Evolutionary conservation across 2,888 invertebrate genomes (phyloP), one percentile per base, ranked within the genome.

Genomic region (Aleiodes leptofemur): DNA sequence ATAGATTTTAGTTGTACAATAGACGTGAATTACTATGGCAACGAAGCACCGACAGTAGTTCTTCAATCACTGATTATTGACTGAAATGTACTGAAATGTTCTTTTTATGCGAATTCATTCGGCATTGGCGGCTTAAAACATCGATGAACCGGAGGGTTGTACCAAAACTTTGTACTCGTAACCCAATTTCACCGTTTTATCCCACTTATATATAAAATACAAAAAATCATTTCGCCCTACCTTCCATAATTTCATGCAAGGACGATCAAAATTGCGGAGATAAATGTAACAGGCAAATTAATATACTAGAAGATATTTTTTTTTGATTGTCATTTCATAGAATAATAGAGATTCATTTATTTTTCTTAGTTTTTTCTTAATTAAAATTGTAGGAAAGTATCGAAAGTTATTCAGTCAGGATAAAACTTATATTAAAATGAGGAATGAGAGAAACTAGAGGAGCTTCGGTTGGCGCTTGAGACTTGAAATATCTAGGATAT

Each of bases 391-490:
- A 64, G 48, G 4, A 43, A 64, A 64, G 14, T 43, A 23, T 64
- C 3, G 11, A 48, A 64, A 64, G 1, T 61, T 11, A 43, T 43
- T 43, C 43, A 43, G 43, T 43, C 43, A 43, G 43, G 43, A 43
- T 43, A 43, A 43, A 43, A 43, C 9, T 43, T 43, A 9, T 7
- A 43, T 4, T 43, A 43, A 43, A 43, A 43, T 23, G 23, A 43
- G 11, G 2, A 43, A 11, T 43, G 3, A 9, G 7, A 1, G 7
- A 3, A 14, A 13, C 59, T 64, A 91, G 80, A 94, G 90, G 76
- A 94, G 90, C 89, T 94, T 94, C 0, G 94, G 93, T 87, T 94
- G 94, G 82, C 93, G 92, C 86, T 93, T 94, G 69, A 94, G 90
- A 64, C 93, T 92, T 57, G 94, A 93, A 77, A 94, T 93, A 86